phyloP scores from a whole-genome alignment of 2,113 vertebrate species.

The Atlantisia rogersi region DNA sequence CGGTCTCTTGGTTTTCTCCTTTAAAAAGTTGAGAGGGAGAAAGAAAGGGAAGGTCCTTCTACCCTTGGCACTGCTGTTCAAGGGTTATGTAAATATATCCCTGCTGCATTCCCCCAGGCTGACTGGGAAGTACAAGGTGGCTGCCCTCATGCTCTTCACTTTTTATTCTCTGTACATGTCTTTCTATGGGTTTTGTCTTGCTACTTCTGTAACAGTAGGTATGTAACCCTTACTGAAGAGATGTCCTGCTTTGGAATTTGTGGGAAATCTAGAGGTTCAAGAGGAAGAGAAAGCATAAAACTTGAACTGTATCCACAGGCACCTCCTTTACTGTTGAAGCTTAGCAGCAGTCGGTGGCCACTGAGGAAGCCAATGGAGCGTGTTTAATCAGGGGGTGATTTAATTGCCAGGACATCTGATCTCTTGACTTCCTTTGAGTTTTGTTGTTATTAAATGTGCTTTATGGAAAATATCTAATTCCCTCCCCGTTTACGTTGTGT shows the following conservation, averaged over 20 bases:
- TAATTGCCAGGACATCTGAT: neutral
- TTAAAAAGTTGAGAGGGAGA: neutral
- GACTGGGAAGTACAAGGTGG: neutral
- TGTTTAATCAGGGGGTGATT: neutral
- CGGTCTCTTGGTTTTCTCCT: neutral
- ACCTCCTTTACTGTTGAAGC: neutral
- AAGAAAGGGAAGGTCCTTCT: neutral
- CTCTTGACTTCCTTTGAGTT: neutral
- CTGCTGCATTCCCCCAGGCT: neutral
- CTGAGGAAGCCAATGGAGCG: neutral
- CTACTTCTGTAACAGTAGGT: neutral
- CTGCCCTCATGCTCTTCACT: neutral
- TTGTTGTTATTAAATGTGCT: neutral
- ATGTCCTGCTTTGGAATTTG: neutral
- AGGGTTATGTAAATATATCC: slow-evolving; percentile 2
- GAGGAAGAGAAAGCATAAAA: neutral
- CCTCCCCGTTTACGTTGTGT: neutral
- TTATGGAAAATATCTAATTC: neutral
- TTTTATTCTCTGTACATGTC: neutral
- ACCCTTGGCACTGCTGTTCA: neutral
- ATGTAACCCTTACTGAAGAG: neutral
- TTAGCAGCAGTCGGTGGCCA: neutral
- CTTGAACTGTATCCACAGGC: neutral
- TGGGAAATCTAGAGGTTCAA: neutral
- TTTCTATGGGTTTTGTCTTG: neutral